A percentile compares a stretch with the other conserved stretches of the same genome.
These are phyloP conservation scores for Zaprionus ghesquierei DNA, from an alignment of 1,140 invertebrate species.

Conservation along the genomic window DNA sequence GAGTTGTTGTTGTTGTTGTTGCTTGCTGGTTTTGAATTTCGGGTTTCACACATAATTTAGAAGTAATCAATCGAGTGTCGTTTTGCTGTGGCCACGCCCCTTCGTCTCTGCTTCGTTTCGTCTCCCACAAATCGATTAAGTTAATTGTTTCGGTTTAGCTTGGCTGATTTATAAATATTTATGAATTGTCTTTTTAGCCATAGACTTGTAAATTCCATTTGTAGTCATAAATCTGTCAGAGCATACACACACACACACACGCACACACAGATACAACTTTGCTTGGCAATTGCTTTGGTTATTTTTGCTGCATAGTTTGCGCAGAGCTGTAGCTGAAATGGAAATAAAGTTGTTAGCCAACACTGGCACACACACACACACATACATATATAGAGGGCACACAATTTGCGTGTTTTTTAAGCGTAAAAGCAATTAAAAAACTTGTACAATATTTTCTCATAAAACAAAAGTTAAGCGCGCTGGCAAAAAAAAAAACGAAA, in stretches of 20 bases:
- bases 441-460: constrained; percentile 66
- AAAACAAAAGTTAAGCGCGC: constrained; percentile 53
- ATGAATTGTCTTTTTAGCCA: constrained; percentile 28
- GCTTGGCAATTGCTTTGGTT: constrained; percentile 19
- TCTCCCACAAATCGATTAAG: constrained; percentile 51
- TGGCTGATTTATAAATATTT: constrained; percentile 52
- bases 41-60: constrained; percentile 72
- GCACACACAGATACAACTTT: not conserved
- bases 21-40: constrained; percentile 21
- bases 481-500: constrained; percentile 20
- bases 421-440: constrained; percentile 60
- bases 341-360: constrained; percentile 36
- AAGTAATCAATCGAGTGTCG: constrained; percentile 45
- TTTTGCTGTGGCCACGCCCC: not conserved
- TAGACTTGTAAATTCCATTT: constrained; percentile 41
- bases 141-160: constrained; percentile 54
- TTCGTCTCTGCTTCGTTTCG: not conserved
- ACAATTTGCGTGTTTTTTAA: constrained; percentile 48
- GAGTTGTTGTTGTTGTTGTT: constrained; percentile 1
- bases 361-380: not conserved
- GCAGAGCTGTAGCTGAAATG: constrained; percentile 23
- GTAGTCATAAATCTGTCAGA: constrained; percentile 36
- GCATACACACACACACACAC: not conserved
- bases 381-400: constrained; percentile 3
- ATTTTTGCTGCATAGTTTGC: constrained; percentile 31